phyloP scores from a whole-genome alignment of 2,113 vertebrate genomes.

The Chloropsis hardwickii region DNA sequence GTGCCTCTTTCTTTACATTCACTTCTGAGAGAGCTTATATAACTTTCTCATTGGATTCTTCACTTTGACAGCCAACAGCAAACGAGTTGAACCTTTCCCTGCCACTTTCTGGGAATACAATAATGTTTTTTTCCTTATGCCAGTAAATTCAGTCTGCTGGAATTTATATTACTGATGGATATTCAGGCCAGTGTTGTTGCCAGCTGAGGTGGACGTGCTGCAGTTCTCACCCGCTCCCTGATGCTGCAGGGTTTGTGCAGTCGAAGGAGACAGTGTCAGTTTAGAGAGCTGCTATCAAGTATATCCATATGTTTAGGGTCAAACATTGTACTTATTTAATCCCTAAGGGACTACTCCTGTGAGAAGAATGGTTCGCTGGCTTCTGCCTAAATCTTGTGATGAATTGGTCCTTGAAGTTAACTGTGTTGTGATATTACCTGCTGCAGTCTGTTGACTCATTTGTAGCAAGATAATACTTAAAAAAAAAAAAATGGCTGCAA shows the following conservation, averaged over 20 bases:
- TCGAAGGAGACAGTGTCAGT: rapidly evolving
- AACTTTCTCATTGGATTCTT: background rate
- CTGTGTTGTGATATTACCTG: background rate
- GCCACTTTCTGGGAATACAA: background rate
- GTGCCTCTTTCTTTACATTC: background rate
- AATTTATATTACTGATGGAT: background rate
- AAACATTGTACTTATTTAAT: background rate
- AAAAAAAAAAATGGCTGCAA: background rate
- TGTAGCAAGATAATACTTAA: background rate
- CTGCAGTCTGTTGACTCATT: background rate
- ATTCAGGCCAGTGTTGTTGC: background rate
- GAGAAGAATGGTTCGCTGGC: background rate
- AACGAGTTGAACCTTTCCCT: background rate
- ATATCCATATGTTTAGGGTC: background rate
- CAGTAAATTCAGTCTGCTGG: background rate
- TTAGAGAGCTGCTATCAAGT: background rate
- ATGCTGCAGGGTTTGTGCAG: background rate
- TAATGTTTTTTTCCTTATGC: background rate
- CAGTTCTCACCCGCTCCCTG: background rate
- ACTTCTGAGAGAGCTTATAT: background rate
- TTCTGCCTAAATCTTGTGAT: background rate
- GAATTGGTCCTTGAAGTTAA: background rate
- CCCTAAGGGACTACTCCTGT: background rate
- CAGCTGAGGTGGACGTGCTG: background rate
- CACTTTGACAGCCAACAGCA: background rate